Evolutionary conservation across 2,797 vertebrate species (phyloP).

Genomic region (Danionella dracula): DNA sequence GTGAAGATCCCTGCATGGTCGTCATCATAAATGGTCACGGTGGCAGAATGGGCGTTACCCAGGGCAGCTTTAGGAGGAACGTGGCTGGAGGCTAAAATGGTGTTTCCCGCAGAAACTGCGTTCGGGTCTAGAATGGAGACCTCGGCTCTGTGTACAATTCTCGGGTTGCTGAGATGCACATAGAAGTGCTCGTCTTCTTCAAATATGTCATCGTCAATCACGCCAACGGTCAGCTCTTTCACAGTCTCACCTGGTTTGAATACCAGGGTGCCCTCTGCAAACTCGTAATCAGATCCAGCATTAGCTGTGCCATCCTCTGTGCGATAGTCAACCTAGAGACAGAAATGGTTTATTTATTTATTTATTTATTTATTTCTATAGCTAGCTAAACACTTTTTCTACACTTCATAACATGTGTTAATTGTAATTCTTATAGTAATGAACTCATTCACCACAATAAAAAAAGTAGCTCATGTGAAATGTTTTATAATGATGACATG

Average conservation of each 20-base stretch:
- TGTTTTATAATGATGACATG: slow-evolving; percentile 21
- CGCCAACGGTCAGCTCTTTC: slow-evolving; percentile 77
- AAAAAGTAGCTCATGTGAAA: slow-evolving; percentile 1
- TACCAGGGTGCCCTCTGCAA: slow-evolving; percentile 78
- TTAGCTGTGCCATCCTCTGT: slow-evolving; percentile 82
- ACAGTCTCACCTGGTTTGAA: slow-evolving; percentile 79
- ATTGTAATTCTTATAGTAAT: too few relatives aligned
- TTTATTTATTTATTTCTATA: too few relatives aligned
- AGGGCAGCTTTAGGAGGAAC: slow-evolving; percentile 69
- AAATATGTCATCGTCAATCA: slow-evolving; percentile 83
- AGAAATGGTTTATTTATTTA: too few relatives aligned
- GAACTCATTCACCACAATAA: too few relatives aligned
- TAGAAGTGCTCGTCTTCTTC: slow-evolving; percentile 86
- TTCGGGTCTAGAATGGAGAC: slow-evolving; percentile 65
- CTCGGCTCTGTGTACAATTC: slow-evolving; percentile 68
- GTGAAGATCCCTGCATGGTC: slow-evolving; percentile 85
- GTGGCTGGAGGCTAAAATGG: slow-evolving; percentile 59
- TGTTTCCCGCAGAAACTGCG: slow-evolving; percentile 66
- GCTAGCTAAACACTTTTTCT: too few relatives aligned
- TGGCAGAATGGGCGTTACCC: slow-evolving; percentile 67
- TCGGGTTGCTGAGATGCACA: slow-evolving; percentile 76
- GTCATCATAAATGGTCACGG: slow-evolving; percentile 82
- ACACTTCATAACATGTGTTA: too few relatives aligned
- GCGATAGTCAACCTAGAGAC: slow-evolving; percentile 74
- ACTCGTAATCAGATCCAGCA: slow-evolving; percentile 82